A percentile compares a stretch with the other conserved stretches of the same genome.
These are phyloP conservation scores for Uloborus plumipes DNA, from an alignment of 2,888 invertebrate genomes.

Conservation along the genomic window DNA sequence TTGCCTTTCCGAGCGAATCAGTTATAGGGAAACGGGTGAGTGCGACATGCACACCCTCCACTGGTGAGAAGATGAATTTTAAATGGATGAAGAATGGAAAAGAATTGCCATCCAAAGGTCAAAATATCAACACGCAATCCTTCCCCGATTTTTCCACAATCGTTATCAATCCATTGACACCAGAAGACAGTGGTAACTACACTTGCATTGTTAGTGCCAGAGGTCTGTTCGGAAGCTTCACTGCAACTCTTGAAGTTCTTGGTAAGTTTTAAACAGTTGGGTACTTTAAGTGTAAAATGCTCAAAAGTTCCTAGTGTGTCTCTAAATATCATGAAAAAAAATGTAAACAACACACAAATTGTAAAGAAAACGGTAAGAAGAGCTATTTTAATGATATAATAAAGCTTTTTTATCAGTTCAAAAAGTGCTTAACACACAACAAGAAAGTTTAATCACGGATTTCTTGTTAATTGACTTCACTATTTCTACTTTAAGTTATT, in stretches of 20 bases:
- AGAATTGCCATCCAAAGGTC: constrained; percentile 8
- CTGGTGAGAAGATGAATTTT: constrained; percentile 49
- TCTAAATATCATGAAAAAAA: too few species aligned
- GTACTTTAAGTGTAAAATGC: too few species aligned
- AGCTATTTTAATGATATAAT: too few species aligned
- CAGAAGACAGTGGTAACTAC: constrained; percentile 54
- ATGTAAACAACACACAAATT: too few species aligned
- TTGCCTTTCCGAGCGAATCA: constrained; percentile 38
- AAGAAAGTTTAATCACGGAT: too few species aligned
- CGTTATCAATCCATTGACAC: constrained; percentile 28
- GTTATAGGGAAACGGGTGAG: constrained; percentile 37
- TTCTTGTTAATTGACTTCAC: too few species aligned
- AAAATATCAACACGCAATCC: constrained; percentile 27
- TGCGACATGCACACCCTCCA: constrained; percentile 28
- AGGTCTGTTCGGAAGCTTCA: constrained; percentile 32
- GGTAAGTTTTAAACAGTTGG: constrained; percentile 15
- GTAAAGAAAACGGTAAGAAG: too few species aligned
- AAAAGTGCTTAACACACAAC: too few species aligned
- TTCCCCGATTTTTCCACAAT: constrained; percentile 21
- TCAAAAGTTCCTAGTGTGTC: too few species aligned
- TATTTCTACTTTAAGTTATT: too few species aligned
- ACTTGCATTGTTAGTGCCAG: constrained; percentile 41
- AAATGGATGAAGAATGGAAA: constrained; percentile 49
- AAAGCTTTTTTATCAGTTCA: too few species aligned
- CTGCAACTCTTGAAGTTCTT: constrained; percentile 35